Conservation (phyloP, 1,140 invertebrate species). For the Helicoverpa armigera region DNA sequence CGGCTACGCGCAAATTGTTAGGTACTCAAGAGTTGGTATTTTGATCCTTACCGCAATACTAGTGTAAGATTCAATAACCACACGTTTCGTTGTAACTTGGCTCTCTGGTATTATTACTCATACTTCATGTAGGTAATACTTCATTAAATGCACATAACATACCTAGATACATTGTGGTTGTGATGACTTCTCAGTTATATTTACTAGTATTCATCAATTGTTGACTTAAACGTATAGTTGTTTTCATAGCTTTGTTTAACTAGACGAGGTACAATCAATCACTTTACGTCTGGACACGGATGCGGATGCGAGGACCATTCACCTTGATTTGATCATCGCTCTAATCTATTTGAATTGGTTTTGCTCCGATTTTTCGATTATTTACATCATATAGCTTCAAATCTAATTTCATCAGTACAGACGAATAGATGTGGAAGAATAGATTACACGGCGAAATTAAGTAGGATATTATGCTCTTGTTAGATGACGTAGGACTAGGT, state of each 20-base stretch:
- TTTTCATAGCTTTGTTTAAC: too few species aligned
- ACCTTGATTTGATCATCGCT: slow-evolving; percentile 34
- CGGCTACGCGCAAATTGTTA: slow-evolving; percentile 4
- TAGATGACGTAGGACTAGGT: too few species aligned
- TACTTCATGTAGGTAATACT: background rate
- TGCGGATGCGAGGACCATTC: slow-evolving; percentile 25
- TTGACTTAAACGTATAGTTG: too few species aligned
- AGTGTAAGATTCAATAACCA: slow-evolving; percentile 1
- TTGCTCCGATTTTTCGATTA: slow-evolving; percentile 25
- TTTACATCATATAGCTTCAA: slow-evolving; percentile 1
- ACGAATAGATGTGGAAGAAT: background rate
- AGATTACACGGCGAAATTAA: background rate
- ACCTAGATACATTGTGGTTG: background rate
- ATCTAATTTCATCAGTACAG: slow-evolving; percentile 10
- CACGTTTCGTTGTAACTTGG: slow-evolving; percentile 7
- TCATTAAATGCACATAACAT: background rate
- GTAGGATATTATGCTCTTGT: background rate
- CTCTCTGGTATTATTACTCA: background rate
- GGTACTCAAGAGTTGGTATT: background rate
- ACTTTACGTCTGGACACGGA: slow-evolving; percentile 15
- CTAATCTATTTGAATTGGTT: slow-evolving; percentile 35
- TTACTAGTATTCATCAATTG: too few species aligned
- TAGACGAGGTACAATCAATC: background rate
- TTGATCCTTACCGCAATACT: background rate
- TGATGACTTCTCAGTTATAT: too few species aligned